Conservation (phyloP, 2,797 vertebrate species). For the Anisognathus igniventris region DNA sequence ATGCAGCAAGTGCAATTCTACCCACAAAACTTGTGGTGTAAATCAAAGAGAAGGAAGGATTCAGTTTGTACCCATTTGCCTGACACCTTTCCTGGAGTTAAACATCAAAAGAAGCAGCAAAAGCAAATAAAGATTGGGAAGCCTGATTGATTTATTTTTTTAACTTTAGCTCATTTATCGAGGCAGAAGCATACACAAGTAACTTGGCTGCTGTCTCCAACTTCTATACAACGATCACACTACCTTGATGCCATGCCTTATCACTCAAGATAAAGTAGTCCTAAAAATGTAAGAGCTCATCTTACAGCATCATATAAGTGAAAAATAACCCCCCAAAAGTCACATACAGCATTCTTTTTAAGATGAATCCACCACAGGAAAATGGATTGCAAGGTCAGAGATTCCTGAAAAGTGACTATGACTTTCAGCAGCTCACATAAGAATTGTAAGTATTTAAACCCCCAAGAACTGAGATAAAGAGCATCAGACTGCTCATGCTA, state of each 20-base stretch:
- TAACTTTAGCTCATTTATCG: neutral
- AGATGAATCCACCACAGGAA: neutral
- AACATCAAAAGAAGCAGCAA: neutral
- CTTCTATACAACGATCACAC: neutral
- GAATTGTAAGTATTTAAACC: neutral
- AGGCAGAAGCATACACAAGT: neutral
- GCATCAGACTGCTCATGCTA: neutral
- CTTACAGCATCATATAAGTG: neutral
- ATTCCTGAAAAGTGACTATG: neutral
- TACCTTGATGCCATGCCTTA: neutral
- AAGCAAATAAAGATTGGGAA: neutral
- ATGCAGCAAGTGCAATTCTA: neutral
- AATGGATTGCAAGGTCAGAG: neutral
- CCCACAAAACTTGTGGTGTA: neutral
- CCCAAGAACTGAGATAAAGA: neutral
- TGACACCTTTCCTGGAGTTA: neutral
- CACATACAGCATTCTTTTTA: neutral
- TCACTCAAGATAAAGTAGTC: neutral
- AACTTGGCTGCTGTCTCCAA: neutral
- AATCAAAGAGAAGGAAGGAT: neutral
- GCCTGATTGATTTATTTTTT: neutral
- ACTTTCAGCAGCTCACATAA: neutral
- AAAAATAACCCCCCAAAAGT: neutral
- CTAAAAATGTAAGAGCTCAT: neutral
- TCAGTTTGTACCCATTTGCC: neutral